Percentiles rank a stretch among this genome's conserved stretches.
Conservation (phyloP, 2,113 vertebrate species). For the Psettodes erumei region DNA sequence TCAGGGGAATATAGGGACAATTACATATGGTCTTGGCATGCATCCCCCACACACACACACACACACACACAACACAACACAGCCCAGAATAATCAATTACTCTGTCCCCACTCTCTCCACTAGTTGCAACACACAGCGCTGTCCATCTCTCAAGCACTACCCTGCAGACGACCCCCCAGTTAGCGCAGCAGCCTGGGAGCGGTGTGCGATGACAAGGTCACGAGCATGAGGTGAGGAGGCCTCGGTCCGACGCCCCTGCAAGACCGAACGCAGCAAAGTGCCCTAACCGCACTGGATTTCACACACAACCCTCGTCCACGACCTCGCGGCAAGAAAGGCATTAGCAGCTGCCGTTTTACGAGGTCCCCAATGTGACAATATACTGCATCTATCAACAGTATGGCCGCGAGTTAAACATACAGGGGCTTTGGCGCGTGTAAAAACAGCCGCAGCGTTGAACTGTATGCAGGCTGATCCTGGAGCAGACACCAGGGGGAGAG, state of each 20-base stretch:
- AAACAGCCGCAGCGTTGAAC: constrained; percentile 37
- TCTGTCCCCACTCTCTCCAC: constrained; percentile 21
- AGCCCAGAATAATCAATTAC: constrained; percentile 35
- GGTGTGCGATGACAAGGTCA: constrained; percentile 69
- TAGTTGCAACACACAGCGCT: constrained; percentile 29
- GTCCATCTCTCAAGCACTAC: constrained; percentile 46
- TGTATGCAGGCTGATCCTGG: constrained; percentile 16
- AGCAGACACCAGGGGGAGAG: not conserved
- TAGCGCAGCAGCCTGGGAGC: constrained; percentile 55
- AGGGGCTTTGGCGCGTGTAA: constrained; percentile 13
- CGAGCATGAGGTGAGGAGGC: constrained; percentile 35
- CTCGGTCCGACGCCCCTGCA: constrained; percentile 11
- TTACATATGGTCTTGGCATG: constrained; percentile 62
- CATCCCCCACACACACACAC: not conserved
- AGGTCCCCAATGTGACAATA: constrained; percentile 66
- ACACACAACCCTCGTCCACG: constrained; percentile 48
- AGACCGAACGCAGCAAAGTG: constrained; percentile 45
- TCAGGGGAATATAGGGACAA: constrained; percentile 48
- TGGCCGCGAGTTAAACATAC: constrained; percentile 16
- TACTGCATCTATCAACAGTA: constrained; percentile 47
- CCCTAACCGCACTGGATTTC: constrained; percentile 69
- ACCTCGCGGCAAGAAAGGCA: constrained; percentile 61
- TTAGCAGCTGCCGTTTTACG: constrained; percentile 77
- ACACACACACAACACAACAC: no score
- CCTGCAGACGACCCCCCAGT: constrained; percentile 65